A percentile compares a stretch with the other conserved stretches of the same genome.
Evolutionary conservation across 2,888 invertebrate species (phyloP).

Genomic region (Hydrotaea diabolus): DNA sequence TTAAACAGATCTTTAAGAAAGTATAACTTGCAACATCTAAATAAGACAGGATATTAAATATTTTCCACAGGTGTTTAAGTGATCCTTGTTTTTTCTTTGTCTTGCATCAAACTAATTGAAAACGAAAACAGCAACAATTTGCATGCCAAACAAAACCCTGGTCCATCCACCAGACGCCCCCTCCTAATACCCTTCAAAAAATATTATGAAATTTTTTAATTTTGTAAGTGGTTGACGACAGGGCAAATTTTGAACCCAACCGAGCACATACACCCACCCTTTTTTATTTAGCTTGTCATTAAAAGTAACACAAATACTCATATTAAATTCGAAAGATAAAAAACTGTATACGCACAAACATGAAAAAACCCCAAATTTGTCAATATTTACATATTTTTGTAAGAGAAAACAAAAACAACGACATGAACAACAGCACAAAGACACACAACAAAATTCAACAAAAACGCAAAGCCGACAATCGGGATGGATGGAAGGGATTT

Average conservation of each 20-base stretch:
- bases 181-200: background rate
- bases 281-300: too few species aligned
- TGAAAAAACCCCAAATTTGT: constrained; percentile 16
- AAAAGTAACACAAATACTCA: background rate
- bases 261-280: too few species aligned
- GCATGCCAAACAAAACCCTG: background rate
- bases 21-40: too few species aligned
- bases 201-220: background rate
- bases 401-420: background rate
- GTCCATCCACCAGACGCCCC: background rate
- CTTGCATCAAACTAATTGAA: background rate
- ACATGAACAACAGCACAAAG: background rate
- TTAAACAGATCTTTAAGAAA: too few species aligned
- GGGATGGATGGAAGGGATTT: background rate
- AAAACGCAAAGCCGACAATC: background rate
- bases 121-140: background rate
- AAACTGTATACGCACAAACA: background rate
- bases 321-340: background rate
- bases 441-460: background rate
- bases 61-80: background rate
- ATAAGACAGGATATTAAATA: background rate
- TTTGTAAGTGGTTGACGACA: background rate
- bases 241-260: constrained; percentile 16
- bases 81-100: background rate
- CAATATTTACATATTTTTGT: constrained; percentile 25